Conservation (phyloP, 2,888 invertebrate species). For the Watsonalla binaria region DNA sequence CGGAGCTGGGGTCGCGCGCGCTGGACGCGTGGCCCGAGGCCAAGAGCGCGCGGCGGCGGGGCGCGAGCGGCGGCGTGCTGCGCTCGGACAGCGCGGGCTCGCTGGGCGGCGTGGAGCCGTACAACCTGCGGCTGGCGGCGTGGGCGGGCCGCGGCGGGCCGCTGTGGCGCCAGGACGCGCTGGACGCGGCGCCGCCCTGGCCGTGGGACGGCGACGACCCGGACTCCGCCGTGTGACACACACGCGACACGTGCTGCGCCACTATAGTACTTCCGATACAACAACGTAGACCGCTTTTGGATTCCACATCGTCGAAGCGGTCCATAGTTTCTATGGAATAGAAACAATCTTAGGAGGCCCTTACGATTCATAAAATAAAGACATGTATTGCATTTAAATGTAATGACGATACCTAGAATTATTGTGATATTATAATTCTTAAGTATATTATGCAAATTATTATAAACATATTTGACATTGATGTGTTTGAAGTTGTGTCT, state of each 20-base stretch:
- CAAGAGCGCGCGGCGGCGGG: slow-evolving; percentile 28
- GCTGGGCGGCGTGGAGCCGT: slow-evolving; percentile 60
- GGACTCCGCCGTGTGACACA: slow-evolving; percentile 65
- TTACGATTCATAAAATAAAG: slow-evolving; percentile 29
- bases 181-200: slow-evolving; percentile 69
- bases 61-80: slow-evolving; percentile 13
- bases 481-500: neutral
- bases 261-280: neutral
- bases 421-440: slow-evolving; percentile 54
- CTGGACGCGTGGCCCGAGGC: slow-evolving; percentile 52
- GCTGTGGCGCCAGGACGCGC: slow-evolving; percentile 73
- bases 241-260: neutral
- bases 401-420: slow-evolving; percentile 32
- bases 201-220: slow-evolving; percentile 72
- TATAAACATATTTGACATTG: neutral
- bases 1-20: slow-evolving; percentile 59
- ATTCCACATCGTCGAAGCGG: slow-evolving; percentile 15
- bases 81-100: slow-evolving; percentile 50
- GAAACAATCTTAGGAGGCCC: slow-evolving; percentile 17
- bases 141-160: slow-evolving; percentile 51
- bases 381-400: slow-evolving; percentile 54
- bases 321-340: slow-evolving; percentile 9
- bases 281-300: slow-evolving; percentile 16
- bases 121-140: slow-evolving; percentile 64
- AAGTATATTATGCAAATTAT: slow-evolving; percentile 26